A percentile compares a stretch with the other conserved stretches of the same genome.
These are phyloP conservation scores for Halcyon chelicuti DNA, from an alignment of 2,797 vertebrate genomes.

Conservation along the genomic window DNA sequence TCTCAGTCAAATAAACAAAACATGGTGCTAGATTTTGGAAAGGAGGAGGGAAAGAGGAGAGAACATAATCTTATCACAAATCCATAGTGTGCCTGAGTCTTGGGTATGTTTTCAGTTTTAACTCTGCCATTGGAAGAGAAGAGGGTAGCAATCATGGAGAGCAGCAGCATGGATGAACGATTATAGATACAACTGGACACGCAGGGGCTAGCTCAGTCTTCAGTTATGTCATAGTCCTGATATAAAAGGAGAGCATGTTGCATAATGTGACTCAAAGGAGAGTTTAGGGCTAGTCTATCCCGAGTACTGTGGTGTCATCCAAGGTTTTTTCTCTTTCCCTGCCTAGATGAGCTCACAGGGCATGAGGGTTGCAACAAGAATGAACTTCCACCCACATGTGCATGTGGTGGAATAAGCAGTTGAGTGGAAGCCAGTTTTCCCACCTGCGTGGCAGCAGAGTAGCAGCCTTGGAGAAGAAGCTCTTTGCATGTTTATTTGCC, in stretches of 20 bases:
- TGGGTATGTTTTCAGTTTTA: background rate
- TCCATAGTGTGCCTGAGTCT: fast-evolving
- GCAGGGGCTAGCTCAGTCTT: background rate
- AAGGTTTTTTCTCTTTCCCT: background rate
- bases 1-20: background rate
- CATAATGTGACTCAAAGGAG: background rate
- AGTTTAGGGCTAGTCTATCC: background rate
- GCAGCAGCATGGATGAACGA: background rate
- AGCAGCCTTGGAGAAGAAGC: background rate
- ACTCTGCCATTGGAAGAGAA: background rate
- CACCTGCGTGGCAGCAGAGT: background rate
- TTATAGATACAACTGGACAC: background rate
- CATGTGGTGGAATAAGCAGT: background rate
- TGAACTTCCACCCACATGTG: background rate
- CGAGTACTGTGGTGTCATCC: fast-evolving
- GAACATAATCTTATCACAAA: background rate
- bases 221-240: background rate
- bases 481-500: background rate
- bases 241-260: background rate
- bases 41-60: background rate
- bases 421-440: background rate
- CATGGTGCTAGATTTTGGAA: background rate
- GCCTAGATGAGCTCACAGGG: background rate
- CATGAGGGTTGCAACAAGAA: background rate
- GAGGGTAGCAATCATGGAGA: background rate